Evolutionary conservation across 2,888 invertebrate species (phyloP), one percentile per base, ranked within the genome.

Genomic region (Oegoconia quadripuncta): DNA sequence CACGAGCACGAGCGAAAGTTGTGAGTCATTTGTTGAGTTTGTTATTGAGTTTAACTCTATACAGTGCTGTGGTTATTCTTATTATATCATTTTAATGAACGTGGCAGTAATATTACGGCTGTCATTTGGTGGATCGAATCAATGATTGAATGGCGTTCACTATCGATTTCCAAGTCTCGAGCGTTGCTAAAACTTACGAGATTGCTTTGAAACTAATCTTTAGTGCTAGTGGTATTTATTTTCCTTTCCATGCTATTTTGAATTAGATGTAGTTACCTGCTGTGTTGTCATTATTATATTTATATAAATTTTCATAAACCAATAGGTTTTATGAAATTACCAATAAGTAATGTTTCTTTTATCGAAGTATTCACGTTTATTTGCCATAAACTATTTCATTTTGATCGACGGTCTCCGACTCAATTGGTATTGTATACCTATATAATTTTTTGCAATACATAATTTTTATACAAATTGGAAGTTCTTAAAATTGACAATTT

Each of bases 41-140:
- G 51, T 59, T 69, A 66, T 69, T 64, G 63, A 61, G 56, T 64
- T 59, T 59, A 56, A 50, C 55, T 50, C 46, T 52, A 39, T 46
- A 50, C 44, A 40, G 41, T 43, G 43, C 46, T 49, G 56, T 64
- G 52, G 43, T 39, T 54, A 26, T 7, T 5, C 11, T 12, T 18
- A 52, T 68, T 67, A 55, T 55, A 52, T 62, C 63, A 62, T 52
- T n/a, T 48, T 33, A 38, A 35, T 18, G 22, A 27, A 32, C 9
- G 32, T 27, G 31, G 22, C 15, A 2, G 36, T 28, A 37, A 32
- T 36, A 28, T 36, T 32, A 32, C 22, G 25, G 28, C 29, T 16
- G 28, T 36, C 27, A 32, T 32, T 36, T 18, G 11, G 28, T 16
- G 36, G 11, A 36, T 23, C 41, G 33, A 41, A 41, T 41, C 41